A percentile compares a stretch with the other conserved stretches of the same genome.
Evolutionary conservation across 2,113 vertebrate species (phyloP).

Genomic region (Scatophagus argus): DNA sequence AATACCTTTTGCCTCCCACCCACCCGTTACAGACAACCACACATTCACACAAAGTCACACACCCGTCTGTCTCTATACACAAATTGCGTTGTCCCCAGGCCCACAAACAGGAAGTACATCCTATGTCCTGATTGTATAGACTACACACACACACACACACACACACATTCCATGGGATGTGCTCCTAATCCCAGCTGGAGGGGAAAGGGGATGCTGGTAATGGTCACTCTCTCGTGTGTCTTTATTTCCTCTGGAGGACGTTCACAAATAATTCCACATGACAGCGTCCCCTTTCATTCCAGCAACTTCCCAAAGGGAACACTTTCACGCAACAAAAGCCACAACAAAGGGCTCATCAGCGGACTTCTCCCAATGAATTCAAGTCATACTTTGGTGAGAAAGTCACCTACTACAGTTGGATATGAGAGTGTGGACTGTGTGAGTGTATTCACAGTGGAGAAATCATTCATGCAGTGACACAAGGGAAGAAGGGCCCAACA

Average conservation of each 20-base stretch:
- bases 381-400: conserved; percentile 40
- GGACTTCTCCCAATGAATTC: conserved; percentile 28
- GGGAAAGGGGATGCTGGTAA: conserved; percentile 44
- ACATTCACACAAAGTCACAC: conserved; percentile 24
- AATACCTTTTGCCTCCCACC: no score
- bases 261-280: conserved; percentile 65
- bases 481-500: conserved; percentile 50
- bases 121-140: conserved; percentile 46
- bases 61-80: conserved; percentile 15
- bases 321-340: conserved; percentile 31
- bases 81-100: conserved; percentile 38
- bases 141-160: conserved; percentile 23
- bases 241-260: conserved; percentile 44
- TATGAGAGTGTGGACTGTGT: not conserved
- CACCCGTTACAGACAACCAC: not conserved
- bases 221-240: conserved; percentile 30
- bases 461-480: conserved; percentile 47
- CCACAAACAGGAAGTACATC: conserved; percentile 74
- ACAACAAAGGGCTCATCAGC: conserved; percentile 36
- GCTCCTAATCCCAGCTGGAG: conserved; percentile 54
- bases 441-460: conserved; percentile 24
- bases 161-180: conserved; percentile 32
- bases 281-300: conserved; percentile 36
- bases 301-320: conserved; percentile 16
- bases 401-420: conserved; percentile 1